Conservation (phyloP, 2,797 vertebrate genomes). For the Discoglossus pictus region DNA sequence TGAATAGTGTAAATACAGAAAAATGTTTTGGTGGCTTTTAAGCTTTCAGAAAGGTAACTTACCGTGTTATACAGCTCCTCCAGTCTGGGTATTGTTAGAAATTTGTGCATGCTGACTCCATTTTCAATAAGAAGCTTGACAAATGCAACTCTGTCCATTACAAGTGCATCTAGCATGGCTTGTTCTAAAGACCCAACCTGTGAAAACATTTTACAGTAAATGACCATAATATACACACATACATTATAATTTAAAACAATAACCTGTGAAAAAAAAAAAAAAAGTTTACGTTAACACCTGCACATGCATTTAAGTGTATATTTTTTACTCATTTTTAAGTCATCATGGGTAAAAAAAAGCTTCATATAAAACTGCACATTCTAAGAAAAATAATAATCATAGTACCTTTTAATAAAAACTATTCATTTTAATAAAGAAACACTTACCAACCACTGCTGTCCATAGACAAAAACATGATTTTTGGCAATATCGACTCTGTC, state of each 20-base stretch:
- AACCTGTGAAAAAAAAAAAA: no score
- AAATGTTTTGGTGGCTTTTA: not conserved
- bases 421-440: conserved; percentile 18
- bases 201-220: conserved; percentile 20
- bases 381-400: conserved; percentile 7
- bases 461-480: conserved; percentile 98
- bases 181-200: conserved; percentile 97
- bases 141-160: conserved; percentile 98
- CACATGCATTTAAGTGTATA: no score
- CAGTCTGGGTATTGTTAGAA: conserved; percentile 92
- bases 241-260: no score
- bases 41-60: conserved; percentile 69
- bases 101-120: conserved; percentile 98
- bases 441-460: conserved; percentile 95
- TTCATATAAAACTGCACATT: no score
- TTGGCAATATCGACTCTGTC: conserved; percentile 98
- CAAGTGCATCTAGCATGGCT: conserved; percentile 95
- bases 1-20: not conserved
- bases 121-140: conserved; percentile 98
- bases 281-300: no score
- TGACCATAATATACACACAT: no score
- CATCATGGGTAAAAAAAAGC: no score
- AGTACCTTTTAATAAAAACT: conserved; percentile 3
- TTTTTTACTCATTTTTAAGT: no score
- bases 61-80: conserved; percentile 98